A percentile compares a stretch with the other conserved stretches of the same genome.
Conservation (phyloP, 2,113 vertebrate genomes). For the Lagopus leucura region DNA sequence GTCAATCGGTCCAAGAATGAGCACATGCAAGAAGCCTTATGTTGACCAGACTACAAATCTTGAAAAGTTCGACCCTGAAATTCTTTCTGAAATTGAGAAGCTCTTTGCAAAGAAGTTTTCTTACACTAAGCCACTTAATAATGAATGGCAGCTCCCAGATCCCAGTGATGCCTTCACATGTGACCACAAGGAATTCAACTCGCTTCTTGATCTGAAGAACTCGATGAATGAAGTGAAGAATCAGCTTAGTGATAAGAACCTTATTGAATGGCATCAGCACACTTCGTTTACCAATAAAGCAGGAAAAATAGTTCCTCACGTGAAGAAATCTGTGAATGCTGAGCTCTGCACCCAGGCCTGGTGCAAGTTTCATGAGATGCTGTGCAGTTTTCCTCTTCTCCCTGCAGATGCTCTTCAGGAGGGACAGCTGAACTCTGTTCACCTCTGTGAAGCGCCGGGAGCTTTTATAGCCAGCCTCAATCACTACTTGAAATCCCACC, state of each 20-base stretch:
- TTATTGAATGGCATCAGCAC: constrained; percentile 94
- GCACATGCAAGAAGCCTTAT: constrained; percentile 73
- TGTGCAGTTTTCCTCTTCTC: constrained; percentile 85
- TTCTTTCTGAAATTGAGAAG: constrained; percentile 78
- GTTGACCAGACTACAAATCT: constrained; percentile 49
- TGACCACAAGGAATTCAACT: constrained; percentile 69
- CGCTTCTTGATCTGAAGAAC: constrained; percentile 84
- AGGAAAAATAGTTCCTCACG: constrained; percentile 84
- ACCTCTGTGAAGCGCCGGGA: constrained; percentile 94
- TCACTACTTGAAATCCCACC: constrained; percentile 88
- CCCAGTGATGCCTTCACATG: constrained; percentile 74
- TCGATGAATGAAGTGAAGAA: constrained; percentile 92
- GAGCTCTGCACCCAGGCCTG: constrained; percentile 96
- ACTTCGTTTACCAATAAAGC: constrained; percentile 93
- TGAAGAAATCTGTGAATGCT: constrained; percentile 85
- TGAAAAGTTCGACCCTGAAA: constrained; percentile 72
- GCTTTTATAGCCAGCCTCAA: constrained; percentile 93
- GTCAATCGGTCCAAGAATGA: constrained; percentile 81
- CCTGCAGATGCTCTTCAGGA: constrained; percentile 80
- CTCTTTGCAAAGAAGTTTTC: constrained; percentile 85
- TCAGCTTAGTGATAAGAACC: constrained; percentile 90
- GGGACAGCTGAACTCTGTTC: constrained; percentile 87
- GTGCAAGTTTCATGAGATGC: constrained; percentile 95
- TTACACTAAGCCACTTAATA: constrained; percentile 80
- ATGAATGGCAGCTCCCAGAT: constrained; percentile 86